Evolutionary conservation across 1,140 invertebrate genomes (phyloP).

Genomic region (Steinernema feltiae): DNA sequence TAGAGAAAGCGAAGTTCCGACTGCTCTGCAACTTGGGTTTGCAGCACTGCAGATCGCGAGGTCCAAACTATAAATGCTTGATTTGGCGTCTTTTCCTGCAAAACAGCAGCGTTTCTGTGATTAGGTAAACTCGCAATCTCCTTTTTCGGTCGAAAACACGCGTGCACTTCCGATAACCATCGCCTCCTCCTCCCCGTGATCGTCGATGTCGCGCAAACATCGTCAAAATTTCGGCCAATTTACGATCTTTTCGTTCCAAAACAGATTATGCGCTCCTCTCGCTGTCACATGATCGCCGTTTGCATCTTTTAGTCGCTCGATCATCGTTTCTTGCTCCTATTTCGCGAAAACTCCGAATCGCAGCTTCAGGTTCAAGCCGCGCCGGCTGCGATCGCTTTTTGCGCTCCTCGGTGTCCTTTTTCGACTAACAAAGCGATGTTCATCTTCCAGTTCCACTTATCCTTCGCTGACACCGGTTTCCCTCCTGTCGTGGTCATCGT

Average conservation of each 20-base stretch:
- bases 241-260: conserved; percentile 1
- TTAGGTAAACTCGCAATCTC: neutral
- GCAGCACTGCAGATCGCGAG: too few relatives aligned
- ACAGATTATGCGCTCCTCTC: neutral
- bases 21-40: too few relatives aligned
- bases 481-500: too few relatives aligned
- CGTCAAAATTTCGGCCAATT: conserved; percentile 15
- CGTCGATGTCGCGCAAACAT: neutral
- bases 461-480: too few relatives aligned
- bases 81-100: neutral
- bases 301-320: neutral
- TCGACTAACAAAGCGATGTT: too few relatives aligned
- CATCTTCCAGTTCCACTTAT: too few relatives aligned
- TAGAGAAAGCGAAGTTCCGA: neutral
- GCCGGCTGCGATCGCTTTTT: too few relatives aligned
- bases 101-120: neutral
- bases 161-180: neutral
- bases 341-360: too few relatives aligned
- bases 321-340: neutral
- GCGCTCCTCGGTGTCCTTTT: too few relatives aligned
- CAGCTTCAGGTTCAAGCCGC: too few relatives aligned
- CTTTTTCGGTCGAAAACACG: conserved; percentile 1
- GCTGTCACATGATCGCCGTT: too few relatives aligned
- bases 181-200: neutral
- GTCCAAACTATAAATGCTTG: too few relatives aligned